Percentiles rank a stretch among this genome's conserved stretches.
phyloP scores from a whole-genome alignment of 2,797 vertebrate species.

The Clarias laeviceps region DNA sequence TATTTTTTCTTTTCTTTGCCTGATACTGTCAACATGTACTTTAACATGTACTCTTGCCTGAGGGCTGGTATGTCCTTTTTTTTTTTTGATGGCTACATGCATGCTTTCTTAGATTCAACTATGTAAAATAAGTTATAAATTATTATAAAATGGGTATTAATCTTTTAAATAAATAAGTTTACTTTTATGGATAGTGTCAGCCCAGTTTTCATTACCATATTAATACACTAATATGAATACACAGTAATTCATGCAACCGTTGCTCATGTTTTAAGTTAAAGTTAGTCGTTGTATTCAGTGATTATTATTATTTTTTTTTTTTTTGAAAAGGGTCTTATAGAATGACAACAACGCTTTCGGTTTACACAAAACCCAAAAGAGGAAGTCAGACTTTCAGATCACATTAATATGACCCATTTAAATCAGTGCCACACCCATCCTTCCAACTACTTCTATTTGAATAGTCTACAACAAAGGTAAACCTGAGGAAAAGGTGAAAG shows the following conservation, averaged over 20 bases:
- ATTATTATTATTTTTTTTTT: neutral
- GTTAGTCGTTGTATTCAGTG: neutral
- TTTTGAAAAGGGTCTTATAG: neutral
- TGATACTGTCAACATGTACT: neutral
- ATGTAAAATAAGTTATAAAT: neutral
- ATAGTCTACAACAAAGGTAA: slow-evolving; percentile 9
- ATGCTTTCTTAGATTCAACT: neutral
- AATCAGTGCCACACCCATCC: slow-evolving; percentile 16
- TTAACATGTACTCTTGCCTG: neutral
- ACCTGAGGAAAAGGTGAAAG: neutral
- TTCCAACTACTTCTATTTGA: slow-evolving; percentile 18
- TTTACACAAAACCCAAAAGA: slow-evolving; percentile 35
- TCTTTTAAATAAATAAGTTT: neutral
- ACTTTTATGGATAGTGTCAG: neutral
- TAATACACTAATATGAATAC: neutral
- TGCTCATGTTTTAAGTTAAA: neutral
- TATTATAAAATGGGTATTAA: neutral
- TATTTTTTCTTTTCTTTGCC: neutral
- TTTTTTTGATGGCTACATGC: neutral
- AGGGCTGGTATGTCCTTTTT: neutral
- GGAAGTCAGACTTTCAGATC: slow-evolving; percentile 44
- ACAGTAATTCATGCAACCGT: neutral
- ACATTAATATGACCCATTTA: slow-evolving; percentile 19
- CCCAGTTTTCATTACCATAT: neutral
- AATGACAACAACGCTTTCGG: neutral